Conservation (phyloP, 1,140 invertebrate species). For the Drosophila lacteicornis region DNA sequence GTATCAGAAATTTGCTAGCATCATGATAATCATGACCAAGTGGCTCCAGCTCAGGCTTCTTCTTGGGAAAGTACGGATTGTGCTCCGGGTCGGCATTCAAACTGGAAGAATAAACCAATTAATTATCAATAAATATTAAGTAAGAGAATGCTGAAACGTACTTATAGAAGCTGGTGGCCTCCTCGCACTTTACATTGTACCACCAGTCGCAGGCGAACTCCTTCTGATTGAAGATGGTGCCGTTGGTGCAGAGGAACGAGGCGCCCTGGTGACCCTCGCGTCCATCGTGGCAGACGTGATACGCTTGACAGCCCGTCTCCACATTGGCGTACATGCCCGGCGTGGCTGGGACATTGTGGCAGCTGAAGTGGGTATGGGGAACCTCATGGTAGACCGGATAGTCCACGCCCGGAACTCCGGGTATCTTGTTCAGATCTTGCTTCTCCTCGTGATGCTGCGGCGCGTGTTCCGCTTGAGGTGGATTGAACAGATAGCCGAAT, state of each 20-base stretch:
- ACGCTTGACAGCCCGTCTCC: constrained; percentile 94
- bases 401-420: constrained; percentile 90
- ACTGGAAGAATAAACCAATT: constrained; percentile 85
- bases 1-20: constrained; percentile 84
- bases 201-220: constrained; percentile 96
- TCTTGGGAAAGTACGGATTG: constrained; percentile 91
- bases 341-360: constrained; percentile 89
- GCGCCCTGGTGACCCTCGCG: constrained; percentile 92
- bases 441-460: constrained; percentile 86
- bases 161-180: constrained; percentile 86
- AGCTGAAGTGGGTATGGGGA: constrained; percentile 92
- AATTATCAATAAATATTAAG: constrained; percentile 39
- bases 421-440: constrained; percentile 92
- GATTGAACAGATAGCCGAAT: constrained; percentile 76
- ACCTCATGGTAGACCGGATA: constrained; percentile 91
- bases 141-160: constrained; percentile 39
- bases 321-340: constrained; percentile 95
- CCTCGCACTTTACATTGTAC: constrained; percentile 94
- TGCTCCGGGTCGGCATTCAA: constrained; percentile 91
- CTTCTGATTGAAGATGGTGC: constrained; percentile 94
- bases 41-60: constrained; percentile 85
- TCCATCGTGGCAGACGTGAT: constrained; percentile 93
- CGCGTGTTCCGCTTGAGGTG: constrained; percentile 64
- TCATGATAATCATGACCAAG: constrained; percentile 45
- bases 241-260: constrained; percentile 94